phyloP scores from a whole-genome alignment of 2,888 invertebrate species.

The Biston betularia region DNA sequence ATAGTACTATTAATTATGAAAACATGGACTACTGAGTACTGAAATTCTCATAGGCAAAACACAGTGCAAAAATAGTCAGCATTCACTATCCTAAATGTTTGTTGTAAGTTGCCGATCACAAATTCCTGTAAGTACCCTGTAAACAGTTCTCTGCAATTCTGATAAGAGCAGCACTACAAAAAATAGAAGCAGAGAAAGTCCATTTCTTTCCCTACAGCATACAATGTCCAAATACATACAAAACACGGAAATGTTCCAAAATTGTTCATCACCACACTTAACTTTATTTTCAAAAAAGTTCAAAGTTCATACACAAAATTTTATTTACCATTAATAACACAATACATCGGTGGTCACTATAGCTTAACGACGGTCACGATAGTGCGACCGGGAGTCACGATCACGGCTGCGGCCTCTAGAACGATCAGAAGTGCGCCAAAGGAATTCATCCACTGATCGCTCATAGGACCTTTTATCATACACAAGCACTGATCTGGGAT shows the following conservation, averaged over 20 bases:
- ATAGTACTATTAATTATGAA: constrained; percentile 36
- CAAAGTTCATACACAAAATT: constrained; percentile 83
- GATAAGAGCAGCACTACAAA: constrained; percentile 16
- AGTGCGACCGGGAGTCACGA: constrained; percentile 84
- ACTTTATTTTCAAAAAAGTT: constrained; percentile 78
- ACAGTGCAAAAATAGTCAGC: constrained; percentile 32
- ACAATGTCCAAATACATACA: constrained; percentile 23
- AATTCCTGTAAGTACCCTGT: constrained; percentile 26
- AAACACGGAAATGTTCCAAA: constrained; percentile 49
- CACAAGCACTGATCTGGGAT: constrained; percentile 87
- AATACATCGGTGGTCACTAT: constrained; percentile 74
- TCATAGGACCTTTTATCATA: constrained; percentile 94
- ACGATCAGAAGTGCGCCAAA: constrained; percentile 92
- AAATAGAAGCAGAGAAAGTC: constrained; percentile 3
- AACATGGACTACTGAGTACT: constrained; percentile 15
- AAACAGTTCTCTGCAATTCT: constrained; percentile 26
- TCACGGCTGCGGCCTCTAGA: constrained; percentile 87
- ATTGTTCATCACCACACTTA: constrained; percentile 75
- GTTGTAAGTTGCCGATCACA: constrained; percentile 5
- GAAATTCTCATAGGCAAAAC: constrained; percentile 5
- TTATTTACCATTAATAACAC: constrained; percentile 72
- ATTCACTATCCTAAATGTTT: constrained; percentile 18
- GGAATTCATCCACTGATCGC: constrained; percentile 94
- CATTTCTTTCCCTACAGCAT: constrained; percentile 21
- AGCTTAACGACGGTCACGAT: constrained; percentile 86